Conservation (phyloP, 1,140 invertebrate species). For the Heliconius nattereri region DNA sequence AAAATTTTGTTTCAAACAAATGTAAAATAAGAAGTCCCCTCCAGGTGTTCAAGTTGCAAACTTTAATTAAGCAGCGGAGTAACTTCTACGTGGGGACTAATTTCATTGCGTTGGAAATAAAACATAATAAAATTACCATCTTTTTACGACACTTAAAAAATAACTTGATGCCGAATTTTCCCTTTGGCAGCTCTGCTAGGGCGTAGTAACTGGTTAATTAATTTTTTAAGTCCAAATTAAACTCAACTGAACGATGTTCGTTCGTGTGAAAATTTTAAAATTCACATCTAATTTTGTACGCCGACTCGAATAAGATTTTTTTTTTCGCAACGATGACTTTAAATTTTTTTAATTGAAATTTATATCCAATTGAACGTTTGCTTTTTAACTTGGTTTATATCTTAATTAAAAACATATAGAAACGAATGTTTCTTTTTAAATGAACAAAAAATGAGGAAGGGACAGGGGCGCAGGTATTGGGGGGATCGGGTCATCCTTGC, state of each 20-base stretch:
- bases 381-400: neutral
- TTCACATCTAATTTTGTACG: slow-evolving; percentile 63
- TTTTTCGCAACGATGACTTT: neutral
- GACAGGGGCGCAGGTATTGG: too few species aligned
- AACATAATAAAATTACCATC: slow-evolving; percentile 60
- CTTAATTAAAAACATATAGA: neutral
- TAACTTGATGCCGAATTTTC: slow-evolving; percentile 56
- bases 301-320: slow-evolving; percentile 40
- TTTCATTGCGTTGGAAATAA: slow-evolving; percentile 55
- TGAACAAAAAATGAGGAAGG: too few species aligned
- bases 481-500: too few species aligned
- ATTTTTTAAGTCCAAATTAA: slow-evolving; percentile 69
- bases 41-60: slow-evolving; percentile 43
- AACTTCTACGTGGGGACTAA: slow-evolving; percentile 51
- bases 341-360: neutral
- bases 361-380: neutral
- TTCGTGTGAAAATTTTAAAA: slow-evolving; percentile 64
- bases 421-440: too few species aligned
- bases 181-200: slow-evolving; percentile 56
- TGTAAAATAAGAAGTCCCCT: slow-evolving; percentile 38
- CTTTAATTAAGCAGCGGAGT: slow-evolving; percentile 46
- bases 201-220: slow-evolving; percentile 62
- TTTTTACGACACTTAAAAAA: slow-evolving; percentile 62
- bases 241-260: slow-evolving; percentile 52
- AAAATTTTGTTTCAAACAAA: slow-evolving; percentile 15